Evolutionary conservation across 2,888 invertebrate species (phyloP).

Genomic region (Hirtodrosophila duncani): DNA sequence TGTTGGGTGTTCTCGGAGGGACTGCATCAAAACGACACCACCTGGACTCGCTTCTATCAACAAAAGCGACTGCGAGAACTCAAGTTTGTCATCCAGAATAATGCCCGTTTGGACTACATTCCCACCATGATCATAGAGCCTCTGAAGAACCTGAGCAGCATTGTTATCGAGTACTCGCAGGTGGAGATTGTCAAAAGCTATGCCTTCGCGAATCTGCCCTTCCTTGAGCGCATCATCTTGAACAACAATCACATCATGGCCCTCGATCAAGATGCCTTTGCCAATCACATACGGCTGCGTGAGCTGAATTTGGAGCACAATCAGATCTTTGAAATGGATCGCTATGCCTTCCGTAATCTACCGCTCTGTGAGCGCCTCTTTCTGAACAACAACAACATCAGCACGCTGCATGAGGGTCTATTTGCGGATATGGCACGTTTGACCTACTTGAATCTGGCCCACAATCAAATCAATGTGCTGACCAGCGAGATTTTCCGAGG

Average conservation of each 20-base stretch:
- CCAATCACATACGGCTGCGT: slow-evolving; percentile 85
- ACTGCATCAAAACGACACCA: slow-evolving; percentile 83
- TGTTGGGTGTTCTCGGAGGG: slow-evolving; percentile 87
- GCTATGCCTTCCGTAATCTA: slow-evolving; percentile 85
- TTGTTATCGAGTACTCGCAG: slow-evolving; percentile 86
- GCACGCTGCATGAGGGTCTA: slow-evolving; percentile 90
- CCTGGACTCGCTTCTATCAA: slow-evolving; percentile 87
- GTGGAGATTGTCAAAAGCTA: slow-evolving; percentile 84
- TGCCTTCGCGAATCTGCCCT: slow-evolving; percentile 86
- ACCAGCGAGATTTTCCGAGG: slow-evolving; percentile 89
- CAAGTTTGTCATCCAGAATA: slow-evolving; percentile 85
- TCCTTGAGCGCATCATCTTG: slow-evolving; percentile 83
- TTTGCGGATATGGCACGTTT: slow-evolving; percentile 86
- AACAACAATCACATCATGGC: slow-evolving; percentile 85
- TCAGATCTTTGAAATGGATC: slow-evolving; percentile 85
- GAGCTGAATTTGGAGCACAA: slow-evolving; percentile 87
- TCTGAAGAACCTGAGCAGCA: slow-evolving; percentile 82
- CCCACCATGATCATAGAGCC: slow-evolving; percentile 85
- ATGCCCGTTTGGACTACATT: slow-evolving; percentile 84
- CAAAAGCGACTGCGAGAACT: slow-evolving; percentile 85
- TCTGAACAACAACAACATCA: slow-evolving; percentile 91
- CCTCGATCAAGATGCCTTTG: slow-evolving; percentile 85
- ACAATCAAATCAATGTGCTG: slow-evolving; percentile 86
- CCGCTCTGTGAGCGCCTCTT: slow-evolving; percentile 86
- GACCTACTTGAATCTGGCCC: slow-evolving; percentile 88